Conservation (phyloP, 64 coral and sea anemone species). For the Platygyra sinensis region DNA sequence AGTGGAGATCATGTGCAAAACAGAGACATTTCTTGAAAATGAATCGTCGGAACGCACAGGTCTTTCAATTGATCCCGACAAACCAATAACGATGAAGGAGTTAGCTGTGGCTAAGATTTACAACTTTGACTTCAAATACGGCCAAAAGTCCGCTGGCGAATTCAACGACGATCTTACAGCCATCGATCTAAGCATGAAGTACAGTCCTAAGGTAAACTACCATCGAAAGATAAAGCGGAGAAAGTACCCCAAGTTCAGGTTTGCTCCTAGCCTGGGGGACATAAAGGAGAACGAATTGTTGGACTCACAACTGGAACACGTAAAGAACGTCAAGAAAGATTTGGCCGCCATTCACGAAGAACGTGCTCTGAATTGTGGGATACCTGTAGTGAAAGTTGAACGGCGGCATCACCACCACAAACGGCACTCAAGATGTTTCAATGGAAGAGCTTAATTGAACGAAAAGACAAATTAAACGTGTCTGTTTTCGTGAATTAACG, state of each 20-base stretch:
- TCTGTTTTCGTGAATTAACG: background rate
- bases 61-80: background rate
- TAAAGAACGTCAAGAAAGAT: constrained; percentile 12
- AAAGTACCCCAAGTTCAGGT: constrained; percentile 40
- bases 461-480: no score
- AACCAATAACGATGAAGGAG: constrained; percentile 44
- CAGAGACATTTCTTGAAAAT: background rate
- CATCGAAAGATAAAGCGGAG: constrained; percentile 37
- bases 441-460: background rate
- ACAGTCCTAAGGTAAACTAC: constrained; percentile 36
- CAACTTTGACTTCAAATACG: constrained; percentile 76
- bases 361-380: constrained; percentile 14
- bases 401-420: background rate
- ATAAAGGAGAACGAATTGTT: constrained; percentile 59
- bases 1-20: background rate
- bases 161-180: constrained; percentile 10
- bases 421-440: background rate
- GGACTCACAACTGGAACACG: background rate
- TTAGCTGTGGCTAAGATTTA: constrained; percentile 12
- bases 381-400: background rate
- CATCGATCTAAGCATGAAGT: constrained; percentile 26
- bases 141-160: constrained; percentile 32
- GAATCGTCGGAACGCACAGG: no score
- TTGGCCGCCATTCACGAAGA: constrained; percentile 39
- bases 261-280: constrained; percentile 57